A percentile compares a stretch with the other conserved stretches of the same genome.
Conservation (phyloP, 2,888 invertebrate species). For the Sinhomidia bicolor region DNA sequence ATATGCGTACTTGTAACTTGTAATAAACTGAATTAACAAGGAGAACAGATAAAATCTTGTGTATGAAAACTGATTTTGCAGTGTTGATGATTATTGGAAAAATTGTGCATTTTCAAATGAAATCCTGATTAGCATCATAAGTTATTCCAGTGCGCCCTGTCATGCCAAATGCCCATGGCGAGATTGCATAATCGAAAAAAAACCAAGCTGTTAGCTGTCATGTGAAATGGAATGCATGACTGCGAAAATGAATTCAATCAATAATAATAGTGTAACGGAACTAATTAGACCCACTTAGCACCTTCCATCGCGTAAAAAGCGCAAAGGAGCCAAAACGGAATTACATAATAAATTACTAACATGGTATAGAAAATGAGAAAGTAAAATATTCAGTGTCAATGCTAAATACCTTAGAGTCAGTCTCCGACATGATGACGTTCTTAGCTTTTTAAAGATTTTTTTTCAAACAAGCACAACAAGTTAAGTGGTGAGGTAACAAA, state of each 20-base stretch:
- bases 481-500: neutral
- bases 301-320: neutral
- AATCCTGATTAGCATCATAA: constrained; percentile 11
- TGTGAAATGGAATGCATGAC: constrained; percentile 34
- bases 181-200: neutral
- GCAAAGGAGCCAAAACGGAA: neutral
- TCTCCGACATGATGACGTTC: neutral
- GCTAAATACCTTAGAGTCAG: constrained; percentile 23
- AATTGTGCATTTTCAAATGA: neutral
- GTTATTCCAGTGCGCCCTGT: neutral
- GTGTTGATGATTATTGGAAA: constrained; percentile 15
- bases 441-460: neutral
- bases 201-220: neutral
- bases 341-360: neutral
- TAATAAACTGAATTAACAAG: no score
- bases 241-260: constrained; percentile 11
- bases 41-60: no score
- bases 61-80: neutral
- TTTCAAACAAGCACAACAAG: no score
- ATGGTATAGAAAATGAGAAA: neutral
- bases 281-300: constrained; percentile 25
- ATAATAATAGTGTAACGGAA: constrained; percentile 25
- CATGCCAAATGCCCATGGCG: neutral
- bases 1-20: no score
- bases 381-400: constrained; percentile 16